Evolutionary conservation across 2,888 invertebrate genomes (phyloP), one percentile per base, ranked within the genome.

Genomic region (Eupithecia centaureata): DNA sequence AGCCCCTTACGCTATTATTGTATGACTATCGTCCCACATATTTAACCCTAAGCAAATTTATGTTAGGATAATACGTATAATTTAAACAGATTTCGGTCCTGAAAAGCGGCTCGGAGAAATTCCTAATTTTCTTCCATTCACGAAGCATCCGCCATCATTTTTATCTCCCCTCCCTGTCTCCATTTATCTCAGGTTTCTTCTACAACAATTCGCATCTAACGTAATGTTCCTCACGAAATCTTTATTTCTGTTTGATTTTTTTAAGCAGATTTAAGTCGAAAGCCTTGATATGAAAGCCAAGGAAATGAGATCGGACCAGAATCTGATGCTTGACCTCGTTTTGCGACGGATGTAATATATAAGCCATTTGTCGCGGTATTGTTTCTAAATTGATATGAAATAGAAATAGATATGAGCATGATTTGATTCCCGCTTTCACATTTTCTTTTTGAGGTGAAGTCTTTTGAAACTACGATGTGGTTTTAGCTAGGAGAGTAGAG

Each of bases 201-300:
- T 84, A 84, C 88, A 86, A 84, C 84, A 87, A 89, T 86, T 89
- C 88, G 82, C 84, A 85, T 86, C 87, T 86, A 86, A 90, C 87
- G 86, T 92, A 92, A 90, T 91, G 89, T 92, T 89, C 90, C 89
- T 87, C 86, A 84, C 85, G 80, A 91, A 92, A 91, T 92, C 92
- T 91, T 91, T 92, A 92, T 93, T 91, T 92, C 92, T 91, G 90
- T 90, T 91, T 89, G 87, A 88, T 91, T 88, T 83, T 86, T 84
- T 84, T 87, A 91, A 91, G 86, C 88, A 87, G 88, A 90, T 90
- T 89, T 86, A 85, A 79, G 84, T 78, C 86, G 85, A 79, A 84
- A 80, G 85, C 85, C 82, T 90, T 87, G 85, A 83, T 80, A 84
- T 85, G 86, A 87, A 89, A 88, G 85, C 84, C 82, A 82, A 87